These are phyloP conservation scores for Gnatocerus cornutus DNA, from an alignment of 2,888 invertebrate genomes.

Conservation along the genomic window DNA sequence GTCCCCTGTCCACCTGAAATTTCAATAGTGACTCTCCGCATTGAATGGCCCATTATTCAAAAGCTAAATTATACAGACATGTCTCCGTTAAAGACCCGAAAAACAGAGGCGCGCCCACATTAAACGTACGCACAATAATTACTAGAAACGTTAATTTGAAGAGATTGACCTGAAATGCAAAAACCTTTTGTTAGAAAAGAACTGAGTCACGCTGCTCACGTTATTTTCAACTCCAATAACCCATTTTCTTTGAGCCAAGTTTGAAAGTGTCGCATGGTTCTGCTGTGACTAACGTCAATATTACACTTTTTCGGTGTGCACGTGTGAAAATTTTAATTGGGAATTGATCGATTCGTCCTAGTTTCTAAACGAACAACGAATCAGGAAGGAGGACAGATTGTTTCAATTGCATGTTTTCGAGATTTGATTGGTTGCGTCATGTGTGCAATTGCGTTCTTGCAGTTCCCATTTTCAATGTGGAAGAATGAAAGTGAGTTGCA, in stretches of 20 bases:
- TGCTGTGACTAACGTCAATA: constrained; percentile 6
- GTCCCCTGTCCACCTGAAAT: constrained; percentile 5
- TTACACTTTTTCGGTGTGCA: constrained; percentile 10
- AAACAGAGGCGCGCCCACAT: constrained; percentile 19
- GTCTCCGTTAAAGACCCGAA: constrained; percentile 22
- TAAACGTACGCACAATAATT: constrained; percentile 10
- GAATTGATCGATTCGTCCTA: constrained; percentile 31
- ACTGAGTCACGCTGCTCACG: constrained; percentile 9
- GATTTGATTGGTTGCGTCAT: constrained; percentile 21
- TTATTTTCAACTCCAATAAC: constrained; percentile 7
- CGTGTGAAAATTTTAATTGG: constrained; percentile 11
- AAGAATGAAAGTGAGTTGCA: background rate
- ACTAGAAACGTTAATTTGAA: background rate
- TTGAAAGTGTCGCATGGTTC: background rate
- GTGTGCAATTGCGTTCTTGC: constrained; percentile 11
- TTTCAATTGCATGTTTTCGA: constrained; percentile 17
- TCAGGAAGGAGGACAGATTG: constrained; percentile 7
- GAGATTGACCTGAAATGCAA: constrained; percentile 3
- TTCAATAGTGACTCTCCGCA: constrained; percentile 17
- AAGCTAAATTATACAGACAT: constrained; percentile 22
- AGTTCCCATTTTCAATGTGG: background rate
- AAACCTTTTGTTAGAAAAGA: constrained; percentile 5
- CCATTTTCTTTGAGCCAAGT: background rate
- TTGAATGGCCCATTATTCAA: constrained; percentile 35
- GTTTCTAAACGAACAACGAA: constrained; percentile 12